phyloP scores from a whole-genome alignment of 2,888 invertebrate genomes.

The Allolobophora icterica region DNA sequence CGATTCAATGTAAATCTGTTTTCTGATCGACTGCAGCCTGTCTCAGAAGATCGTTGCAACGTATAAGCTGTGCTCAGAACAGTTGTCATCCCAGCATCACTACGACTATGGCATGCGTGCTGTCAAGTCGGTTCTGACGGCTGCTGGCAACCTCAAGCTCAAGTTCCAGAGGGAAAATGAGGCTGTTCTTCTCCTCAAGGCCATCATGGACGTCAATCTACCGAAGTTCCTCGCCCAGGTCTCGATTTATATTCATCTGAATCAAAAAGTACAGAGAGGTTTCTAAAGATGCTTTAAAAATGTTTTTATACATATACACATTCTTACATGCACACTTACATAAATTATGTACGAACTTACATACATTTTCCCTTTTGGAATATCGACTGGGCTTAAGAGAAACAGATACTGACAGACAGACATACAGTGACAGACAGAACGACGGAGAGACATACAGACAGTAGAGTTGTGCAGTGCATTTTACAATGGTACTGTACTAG shows the following conservation, averaged over 20 bases:
- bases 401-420: too few relatives aligned
- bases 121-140: slow-evolving; percentile 66
- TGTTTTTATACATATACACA: too few relatives aligned
- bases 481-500: too few relatives aligned
- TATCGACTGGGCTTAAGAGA: too few relatives aligned
- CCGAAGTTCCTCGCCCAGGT: slow-evolving; percentile 66
- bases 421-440: too few relatives aligned
- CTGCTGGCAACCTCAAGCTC: slow-evolving; percentile 66
- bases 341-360: too few relatives aligned
- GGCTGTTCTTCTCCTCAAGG: slow-evolving; percentile 64
- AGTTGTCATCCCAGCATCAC: slow-evolving; percentile 66
- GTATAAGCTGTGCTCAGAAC: slow-evolving; percentile 65
- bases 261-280: background rate
- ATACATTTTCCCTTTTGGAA: too few relatives aligned
- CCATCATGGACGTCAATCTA: slow-evolving; percentile 66
- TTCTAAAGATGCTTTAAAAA: background rate
- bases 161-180: slow-evolving; percentile 63
- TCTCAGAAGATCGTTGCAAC: slow-evolving; percentile 66
- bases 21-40: slow-evolving; percentile 59
- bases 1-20: too few relatives aligned
- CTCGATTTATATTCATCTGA: background rate
- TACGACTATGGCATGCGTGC: slow-evolving; percentile 69
- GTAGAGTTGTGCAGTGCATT: too few relatives aligned
- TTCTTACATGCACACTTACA: too few relatives aligned
- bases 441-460: too few relatives aligned